Evolutionary conservation across 2,888 invertebrate genomes (phyloP).

Genomic region (Cephonodes hylas): DNA sequence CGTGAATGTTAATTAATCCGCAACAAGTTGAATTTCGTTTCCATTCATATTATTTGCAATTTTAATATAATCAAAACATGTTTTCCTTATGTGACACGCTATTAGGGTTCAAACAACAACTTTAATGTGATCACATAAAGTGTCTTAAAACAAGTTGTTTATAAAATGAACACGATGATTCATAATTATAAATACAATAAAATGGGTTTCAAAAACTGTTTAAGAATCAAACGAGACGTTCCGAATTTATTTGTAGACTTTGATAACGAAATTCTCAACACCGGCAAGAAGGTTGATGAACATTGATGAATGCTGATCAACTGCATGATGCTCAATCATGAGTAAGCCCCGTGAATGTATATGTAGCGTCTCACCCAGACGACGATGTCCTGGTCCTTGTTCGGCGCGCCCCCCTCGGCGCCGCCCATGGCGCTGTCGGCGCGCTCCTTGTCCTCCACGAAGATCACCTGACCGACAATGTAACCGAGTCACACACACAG

Average conservation of each 20-base stretch:
- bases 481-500: not conserved
- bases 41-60: not conserved
- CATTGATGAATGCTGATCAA: too few relatives aligned
- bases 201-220: too few relatives aligned
- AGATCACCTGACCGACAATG: slow-evolving; percentile 79
- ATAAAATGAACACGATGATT: too few relatives aligned
- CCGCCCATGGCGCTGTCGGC: slow-evolving; percentile 64
- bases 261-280: too few relatives aligned
- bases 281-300: too few relatives aligned
- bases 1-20: not conserved
- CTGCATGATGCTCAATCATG: too few relatives aligned
- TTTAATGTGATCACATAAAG: too few relatives aligned
- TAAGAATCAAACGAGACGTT: too few relatives aligned
- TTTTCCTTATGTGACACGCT: not conserved
- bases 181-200: too few relatives aligned
- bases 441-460: slow-evolving; percentile 74
- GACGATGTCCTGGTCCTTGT: slow-evolving; percentile 46
- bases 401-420: slow-evolving; percentile 31
- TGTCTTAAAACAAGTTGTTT: too few relatives aligned
- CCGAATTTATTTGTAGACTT: too few relatives aligned
- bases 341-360: not conserved
- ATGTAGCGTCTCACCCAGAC: slow-evolving; percentile 55
- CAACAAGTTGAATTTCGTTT: not conserved
- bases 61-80: not conserved
- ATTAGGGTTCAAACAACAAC: too few relatives aligned